Conservation (phyloP, 2,113 vertebrate species). For the Odocoileus hemionus region DNA sequence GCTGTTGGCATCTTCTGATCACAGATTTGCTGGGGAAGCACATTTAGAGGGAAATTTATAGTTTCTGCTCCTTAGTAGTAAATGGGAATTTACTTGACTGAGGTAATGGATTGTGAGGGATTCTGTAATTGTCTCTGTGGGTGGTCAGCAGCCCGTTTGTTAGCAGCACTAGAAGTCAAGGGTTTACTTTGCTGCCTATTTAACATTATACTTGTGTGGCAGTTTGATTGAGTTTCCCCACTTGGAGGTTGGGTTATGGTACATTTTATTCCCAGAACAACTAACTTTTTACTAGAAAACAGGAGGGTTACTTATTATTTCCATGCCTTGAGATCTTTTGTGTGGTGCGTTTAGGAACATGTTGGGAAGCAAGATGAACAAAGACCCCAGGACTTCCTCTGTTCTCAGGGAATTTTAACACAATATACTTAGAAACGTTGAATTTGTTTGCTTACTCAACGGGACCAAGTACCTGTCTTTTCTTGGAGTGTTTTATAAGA, state of each 20-base stretch:
- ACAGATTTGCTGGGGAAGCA: constrained; percentile 57
- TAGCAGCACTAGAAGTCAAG: constrained; percentile 7
- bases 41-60: constrained; percentile 53
- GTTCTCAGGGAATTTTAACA: constrained; percentile 39
- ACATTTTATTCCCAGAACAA: constrained; percentile 66
- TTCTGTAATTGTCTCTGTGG: neutral
- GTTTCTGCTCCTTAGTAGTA: constrained; percentile 47
- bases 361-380: constrained; percentile 39
- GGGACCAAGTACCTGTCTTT: neutral
- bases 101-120: neutral
- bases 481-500: constrained; percentile 42
- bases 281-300: constrained; percentile 64
- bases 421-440: neutral
- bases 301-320: constrained; percentile 61
- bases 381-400: neutral
- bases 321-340: constrained; percentile 46
- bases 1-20: constrained; percentile 37
- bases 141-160: constrained; percentile 52
- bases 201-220: constrained; percentile 42
- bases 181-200: constrained; percentile 47
- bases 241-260: neutral
- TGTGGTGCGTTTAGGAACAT: constrained; percentile 57
- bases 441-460: constrained; percentile 39
- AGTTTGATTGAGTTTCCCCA: constrained; percentile 62
- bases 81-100: constrained; percentile 48